Percentiles rank a stretch among this genome's conserved stretches.
phyloP scores from a whole-genome alignment of 2,797 vertebrate species.

The Pseudomugil gertrudae region DNA sequence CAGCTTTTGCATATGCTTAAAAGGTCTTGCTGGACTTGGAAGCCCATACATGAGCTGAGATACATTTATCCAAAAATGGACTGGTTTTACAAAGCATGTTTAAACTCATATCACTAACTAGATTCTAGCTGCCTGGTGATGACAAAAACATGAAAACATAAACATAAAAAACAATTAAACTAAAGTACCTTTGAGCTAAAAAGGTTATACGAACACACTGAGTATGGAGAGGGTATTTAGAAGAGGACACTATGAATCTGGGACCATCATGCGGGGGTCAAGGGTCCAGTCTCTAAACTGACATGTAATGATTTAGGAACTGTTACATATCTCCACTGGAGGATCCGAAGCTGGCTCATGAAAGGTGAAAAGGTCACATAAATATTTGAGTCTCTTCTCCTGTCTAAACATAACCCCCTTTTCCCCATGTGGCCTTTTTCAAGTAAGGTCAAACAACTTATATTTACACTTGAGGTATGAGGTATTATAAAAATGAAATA shows the following conservation, averaged over 20 bases:
- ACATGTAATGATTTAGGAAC: neutral
- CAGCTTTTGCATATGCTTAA: conserved; percentile 10
- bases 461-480: neutral
- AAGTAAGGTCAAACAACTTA: neutral
- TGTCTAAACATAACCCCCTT: too few species aligned
- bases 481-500: too few species aligned
- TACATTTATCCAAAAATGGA: neutral
- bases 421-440: neutral
- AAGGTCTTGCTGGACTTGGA: conserved; percentile 21
- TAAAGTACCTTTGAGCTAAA: neutral
- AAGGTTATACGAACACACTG: neutral
- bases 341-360: neutral
- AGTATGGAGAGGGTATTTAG: neutral
- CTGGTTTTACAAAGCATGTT: neutral
- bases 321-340: neutral
- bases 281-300: neutral
- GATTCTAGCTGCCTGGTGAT: neutral
- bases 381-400: neutral
- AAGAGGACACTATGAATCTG: neutral
- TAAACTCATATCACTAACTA: neutral
- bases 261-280: neutral
- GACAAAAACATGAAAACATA: neutral
- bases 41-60: conserved; percentile 6
- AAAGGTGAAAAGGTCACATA: neutral
- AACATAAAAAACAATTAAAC: neutral